Base-by-base conservation (phyloP, 1,140 invertebrate genomes). In the Hestina assimilis region DNA sequence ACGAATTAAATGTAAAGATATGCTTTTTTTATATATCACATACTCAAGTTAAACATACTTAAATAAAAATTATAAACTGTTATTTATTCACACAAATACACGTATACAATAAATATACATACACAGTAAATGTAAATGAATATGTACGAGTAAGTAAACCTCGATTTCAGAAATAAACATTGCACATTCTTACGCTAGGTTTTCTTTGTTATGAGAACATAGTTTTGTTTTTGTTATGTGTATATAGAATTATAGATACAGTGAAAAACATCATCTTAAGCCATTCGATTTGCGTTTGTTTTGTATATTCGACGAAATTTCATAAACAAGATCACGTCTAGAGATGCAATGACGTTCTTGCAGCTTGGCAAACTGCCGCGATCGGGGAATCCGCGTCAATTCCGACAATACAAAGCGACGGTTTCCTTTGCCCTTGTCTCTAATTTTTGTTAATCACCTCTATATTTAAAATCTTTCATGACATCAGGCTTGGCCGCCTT, bases 351-450 rank as follows among this genome's bases (percentile, higher is more conserved):
- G 64, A 68, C 69, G 52, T 41, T 54, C 33, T 33, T 59, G 58
- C 51, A 61, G 33, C 50, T 75, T 76, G 73, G 66, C 73, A 62
- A 42, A 31, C 12, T 47, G 67, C 72, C 68, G 35, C n/a, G 29
- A 59, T 29, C 52, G 60, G 65, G 62, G 59, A 64, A 63, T 69
- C 62, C 64, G 58, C 42, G 38, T 33, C 53, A 58, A 38, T 47
- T 64, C 35, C 48, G 65, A 60, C 55, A 57, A 58, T 42, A 56
- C 55, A 57, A 63, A 42, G 59, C 11, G 12, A 12, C 12, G 4
- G 11, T 3, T 8, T 31, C 6, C 14, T 33, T 33, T 33, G 53
- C 59, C 60, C 57, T 59, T 31, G 59, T 61, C 70, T 69, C 65
- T 61, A 58, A 62, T 50, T 41, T 57, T 26, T 46, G 48, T 61